Evolutionary conservation across 2,888 invertebrate species (phyloP).

Genomic region (Fragum fragum): DNA sequence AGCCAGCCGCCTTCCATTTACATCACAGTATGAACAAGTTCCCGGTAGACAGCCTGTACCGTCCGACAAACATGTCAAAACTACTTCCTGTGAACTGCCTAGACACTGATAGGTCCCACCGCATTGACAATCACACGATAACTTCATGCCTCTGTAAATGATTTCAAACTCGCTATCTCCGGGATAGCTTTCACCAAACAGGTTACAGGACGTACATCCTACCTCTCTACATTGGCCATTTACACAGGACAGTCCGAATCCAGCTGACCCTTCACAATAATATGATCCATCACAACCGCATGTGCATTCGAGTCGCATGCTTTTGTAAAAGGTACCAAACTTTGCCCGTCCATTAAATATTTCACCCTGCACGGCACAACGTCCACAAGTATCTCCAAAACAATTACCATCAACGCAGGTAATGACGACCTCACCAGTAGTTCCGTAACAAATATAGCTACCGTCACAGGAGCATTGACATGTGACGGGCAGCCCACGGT

Average conservation of each 20-base stretch:
- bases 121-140: slow-evolving; percentile 58
- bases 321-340: slow-evolving; percentile 53
- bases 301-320: slow-evolving; percentile 61
- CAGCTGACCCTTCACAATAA: slow-evolving; percentile 67
- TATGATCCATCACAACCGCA: slow-evolving; percentile 79
- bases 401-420: slow-evolving; percentile 51
- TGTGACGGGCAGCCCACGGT: slow-evolving; percentile 42
- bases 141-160: slow-evolving; percentile 45
- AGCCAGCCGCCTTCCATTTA: slow-evolving; percentile 12
- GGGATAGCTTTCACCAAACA: slow-evolving; percentile 37
- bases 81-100: slow-evolving; percentile 37
- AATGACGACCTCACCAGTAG: slow-evolving; percentile 32
- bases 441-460: slow-evolving; percentile 53
- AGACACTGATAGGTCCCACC: slow-evolving; percentile 58
- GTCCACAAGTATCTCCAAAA: slow-evolving; percentile 43
- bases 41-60: slow-evolving; percentile 54
- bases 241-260: slow-evolving; percentile 53
- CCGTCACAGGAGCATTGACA: slow-evolving; percentile 58
- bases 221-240: slow-evolving; percentile 53
- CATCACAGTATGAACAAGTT: slow-evolving; percentile 46
- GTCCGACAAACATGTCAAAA: slow-evolving; percentile 47
- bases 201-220: slow-evolving; percentile 56
- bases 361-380: slow-evolving; percentile 53
- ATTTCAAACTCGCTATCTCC: slow-evolving; percentile 53
- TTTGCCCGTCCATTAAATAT: slow-evolving; percentile 47